Evolutionary conservation across 2,888 invertebrate genomes (phyloP).

Genomic region (Xanthostigma xanthostigma): DNA sequence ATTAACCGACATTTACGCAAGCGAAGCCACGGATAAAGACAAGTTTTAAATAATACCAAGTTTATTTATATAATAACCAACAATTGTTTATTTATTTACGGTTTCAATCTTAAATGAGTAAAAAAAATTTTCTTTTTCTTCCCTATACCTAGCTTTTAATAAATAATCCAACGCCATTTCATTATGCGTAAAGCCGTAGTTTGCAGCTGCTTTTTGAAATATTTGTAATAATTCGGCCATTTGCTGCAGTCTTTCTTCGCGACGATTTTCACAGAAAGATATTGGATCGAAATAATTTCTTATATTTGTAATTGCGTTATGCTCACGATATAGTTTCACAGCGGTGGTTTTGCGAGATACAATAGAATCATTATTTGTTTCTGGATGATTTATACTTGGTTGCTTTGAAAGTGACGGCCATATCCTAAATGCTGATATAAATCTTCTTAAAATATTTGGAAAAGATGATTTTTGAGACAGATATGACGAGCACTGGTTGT

Average conservation of each 20-base stretch:
- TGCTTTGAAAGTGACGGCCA: neutral
- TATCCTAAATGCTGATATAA: neutral
- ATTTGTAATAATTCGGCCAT: constrained; percentile 24
- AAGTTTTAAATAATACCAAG: no score
- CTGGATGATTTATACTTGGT: no score
- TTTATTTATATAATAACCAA: no score
- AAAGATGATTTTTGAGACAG: neutral
- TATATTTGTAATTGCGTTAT: neutral
- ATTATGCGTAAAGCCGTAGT: constrained; percentile 27
- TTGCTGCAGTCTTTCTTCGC: constrained; percentile 21
- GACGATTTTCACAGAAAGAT: constrained; percentile 16
- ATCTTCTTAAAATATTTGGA: constrained; percentile 1
- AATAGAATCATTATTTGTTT: neutral
- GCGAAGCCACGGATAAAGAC: no score
- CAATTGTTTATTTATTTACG: no score
- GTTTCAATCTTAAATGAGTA: constrained; percentile 28
- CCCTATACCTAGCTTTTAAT: constrained; percentile 34
- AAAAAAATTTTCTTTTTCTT: constrained; percentile 34
- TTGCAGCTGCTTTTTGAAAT: constrained; percentile 28
- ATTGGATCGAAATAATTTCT: neutral
- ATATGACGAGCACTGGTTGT: neutral
- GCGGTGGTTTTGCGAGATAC: neutral
- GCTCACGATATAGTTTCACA: neutral
- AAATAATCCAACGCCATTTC: constrained; percentile 32
- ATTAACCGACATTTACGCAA: no score